Base-by-base conservation (phyloP, 2,888 invertebrate species). In the Fragum sueziense region DNA sequence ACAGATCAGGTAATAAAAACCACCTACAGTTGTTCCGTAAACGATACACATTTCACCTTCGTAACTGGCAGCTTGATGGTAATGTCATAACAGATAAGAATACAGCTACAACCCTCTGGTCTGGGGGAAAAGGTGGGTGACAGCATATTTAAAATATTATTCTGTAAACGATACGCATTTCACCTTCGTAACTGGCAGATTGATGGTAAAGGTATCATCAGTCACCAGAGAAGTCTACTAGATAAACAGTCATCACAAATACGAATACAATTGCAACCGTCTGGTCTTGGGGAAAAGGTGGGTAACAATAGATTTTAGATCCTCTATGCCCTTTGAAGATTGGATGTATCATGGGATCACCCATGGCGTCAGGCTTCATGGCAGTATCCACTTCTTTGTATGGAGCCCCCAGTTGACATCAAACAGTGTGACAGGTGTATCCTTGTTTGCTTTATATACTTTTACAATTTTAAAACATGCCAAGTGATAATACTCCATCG, bases 21-120 rank as follows among this genome's bases (percentile, higher is more conserved):
- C 98, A 98, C 94, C 95, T 98, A 88, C 98, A 98, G 93, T 97
- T 97, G 1, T 98, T 98, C 93, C 95, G 97, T 77, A 90, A 90
- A 71, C 88, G 92, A 25, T 92, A 93, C 74, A 91, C 93, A 4
- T 93, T 91, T 80, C 91, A 92, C 79, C 85, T 93, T 85, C 95
- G 98, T 14, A 96, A 97, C 85, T 98, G 98, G 97, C 96, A 97
- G 47, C 94, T 98, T 72, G 97, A 97, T 90, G 96, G 96, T 4
- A 95, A 95, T 89, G 96, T 88, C 89, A 2, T 95, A 96, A 2
- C 95, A 95, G 2, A 94, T 98, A 80, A 95, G 97, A 52, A 95
- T 98, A 57, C 95, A 96, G 25, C 95, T 98, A 70, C 98, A 98
- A 93, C 97, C 97, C 33, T 97, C 97, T 2, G 97, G 97, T 25